Conservation (phyloP, 2,888 invertebrate species). For the Athalia cordata region DNA sequence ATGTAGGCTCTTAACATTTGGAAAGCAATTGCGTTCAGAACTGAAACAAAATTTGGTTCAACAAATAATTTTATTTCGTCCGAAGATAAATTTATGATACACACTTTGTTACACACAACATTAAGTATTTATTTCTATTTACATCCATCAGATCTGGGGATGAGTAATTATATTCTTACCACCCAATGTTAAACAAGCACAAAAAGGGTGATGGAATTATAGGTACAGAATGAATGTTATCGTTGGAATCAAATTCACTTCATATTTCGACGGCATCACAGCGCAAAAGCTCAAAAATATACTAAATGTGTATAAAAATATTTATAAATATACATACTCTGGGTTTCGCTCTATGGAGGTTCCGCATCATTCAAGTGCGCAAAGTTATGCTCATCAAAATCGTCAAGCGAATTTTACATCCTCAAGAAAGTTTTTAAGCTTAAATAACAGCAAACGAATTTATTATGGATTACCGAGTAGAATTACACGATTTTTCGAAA, state of each 20-base stretch:
- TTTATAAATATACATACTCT: background rate
- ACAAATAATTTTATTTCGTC: conserved; percentile 36
- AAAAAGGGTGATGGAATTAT: background rate
- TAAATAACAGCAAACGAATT: no score
- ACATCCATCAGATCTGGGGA: background rate
- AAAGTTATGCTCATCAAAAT: background rate
- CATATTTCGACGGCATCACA: background rate
- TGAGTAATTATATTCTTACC: background rate
- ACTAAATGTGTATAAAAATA: conserved; percentile 24
- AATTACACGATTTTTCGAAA: no score
- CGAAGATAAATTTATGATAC: conserved; percentile 3
- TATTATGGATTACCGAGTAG: no score
- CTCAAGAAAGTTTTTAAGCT: no score
- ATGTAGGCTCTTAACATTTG: no score
- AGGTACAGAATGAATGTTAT: background rate
- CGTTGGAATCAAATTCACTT: conserved; percentile 4
- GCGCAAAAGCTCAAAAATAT: background rate
- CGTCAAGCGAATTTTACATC: background rate
- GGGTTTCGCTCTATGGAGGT: background rate
- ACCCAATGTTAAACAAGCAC: background rate
- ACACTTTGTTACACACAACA: conserved; percentile 6
- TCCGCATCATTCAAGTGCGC: background rate
- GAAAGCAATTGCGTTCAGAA: no score
- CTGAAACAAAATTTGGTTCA: background rate
- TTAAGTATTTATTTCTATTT: conserved; percentile 11